Percentiles rank a stretch among this genome's conserved stretches.
phyloP scores from a whole-genome alignment of 2,113 vertebrate genomes.

The Dicentrarchus labrax region DNA sequence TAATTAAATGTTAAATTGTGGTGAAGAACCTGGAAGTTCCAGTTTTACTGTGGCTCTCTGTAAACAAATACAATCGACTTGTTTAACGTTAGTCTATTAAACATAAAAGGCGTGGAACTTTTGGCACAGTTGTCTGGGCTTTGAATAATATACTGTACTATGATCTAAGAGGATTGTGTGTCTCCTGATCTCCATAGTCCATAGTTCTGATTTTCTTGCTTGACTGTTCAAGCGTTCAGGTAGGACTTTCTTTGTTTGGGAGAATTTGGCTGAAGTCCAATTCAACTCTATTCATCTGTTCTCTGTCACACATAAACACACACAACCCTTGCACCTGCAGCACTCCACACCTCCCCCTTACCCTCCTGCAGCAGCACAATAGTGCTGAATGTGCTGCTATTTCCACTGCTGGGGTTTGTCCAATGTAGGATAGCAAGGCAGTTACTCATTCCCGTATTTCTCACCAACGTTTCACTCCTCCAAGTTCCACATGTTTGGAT shows the following conservation, averaged over 20 bases:
- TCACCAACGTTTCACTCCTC: neutral
- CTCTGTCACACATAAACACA: conserved; percentile 20
- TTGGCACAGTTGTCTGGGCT: neutral
- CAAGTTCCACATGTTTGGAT: neutral
- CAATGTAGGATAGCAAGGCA: conserved; percentile 4
- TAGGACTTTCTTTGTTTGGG: conserved; percentile 23
- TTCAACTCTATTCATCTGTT: conserved; percentile 31
- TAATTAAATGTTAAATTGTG: neutral
- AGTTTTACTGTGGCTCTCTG: neutral
- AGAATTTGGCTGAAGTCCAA: conserved; percentile 40
- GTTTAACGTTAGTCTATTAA: no score
- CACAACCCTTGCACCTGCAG: conserved; percentile 72
- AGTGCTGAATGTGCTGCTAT: conserved; percentile 42
- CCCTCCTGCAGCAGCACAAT: conserved; percentile 47
- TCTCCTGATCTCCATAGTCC: conserved; percentile 9
- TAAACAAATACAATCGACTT: neutral
- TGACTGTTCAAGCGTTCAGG: conserved; percentile 4
- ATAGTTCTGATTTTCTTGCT: conserved; percentile 24
- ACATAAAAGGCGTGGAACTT: no score
- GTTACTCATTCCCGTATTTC: conserved; percentile 30
- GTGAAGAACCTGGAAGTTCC: no score
- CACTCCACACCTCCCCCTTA: conserved; percentile 34
- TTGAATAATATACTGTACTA: neutral
- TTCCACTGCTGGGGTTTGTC: conserved; percentile 35
- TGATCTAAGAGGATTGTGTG: neutral